Conservation (phyloP, 2,113 vertebrate species). For the Camarhynchus parvulus region DNA sequence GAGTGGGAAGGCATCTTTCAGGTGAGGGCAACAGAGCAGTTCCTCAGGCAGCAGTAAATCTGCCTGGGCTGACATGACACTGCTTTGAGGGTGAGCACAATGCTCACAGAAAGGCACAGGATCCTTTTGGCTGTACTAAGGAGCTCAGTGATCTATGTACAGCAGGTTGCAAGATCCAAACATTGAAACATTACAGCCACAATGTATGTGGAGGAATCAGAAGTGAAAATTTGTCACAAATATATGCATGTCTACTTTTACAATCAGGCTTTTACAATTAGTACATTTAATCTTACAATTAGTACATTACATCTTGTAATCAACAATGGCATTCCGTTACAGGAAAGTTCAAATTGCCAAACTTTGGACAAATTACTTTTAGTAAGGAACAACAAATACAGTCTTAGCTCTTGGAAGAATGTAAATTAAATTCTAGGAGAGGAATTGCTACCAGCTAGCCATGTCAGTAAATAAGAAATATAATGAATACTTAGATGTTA, state of each 20-base stretch:
- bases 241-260: neutral
- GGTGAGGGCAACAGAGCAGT: neutral
- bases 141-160: neutral
- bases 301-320: neutral
- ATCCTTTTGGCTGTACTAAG: neutral
- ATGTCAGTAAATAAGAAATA: neutral
- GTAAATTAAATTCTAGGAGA: neutral
- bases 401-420: neutral
- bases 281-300: neutral
- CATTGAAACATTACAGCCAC: neutral
- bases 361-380: neutral
- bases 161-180: neutral
- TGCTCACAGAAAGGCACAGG: rapidly evolving
- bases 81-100: neutral
- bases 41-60: neutral
- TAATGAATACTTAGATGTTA: neutral
- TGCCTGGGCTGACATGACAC: neutral
- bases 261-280: neutral
- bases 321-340: neutral
- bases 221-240: neutral
- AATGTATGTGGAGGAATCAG: neutral
- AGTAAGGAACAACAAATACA: neutral
- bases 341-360: neutral
- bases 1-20: neutral
- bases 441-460: neutral